phyloP scores from a whole-genome alignment of 2,113 vertebrate genomes.

The Poeciliopsis retropinna region DNA sequence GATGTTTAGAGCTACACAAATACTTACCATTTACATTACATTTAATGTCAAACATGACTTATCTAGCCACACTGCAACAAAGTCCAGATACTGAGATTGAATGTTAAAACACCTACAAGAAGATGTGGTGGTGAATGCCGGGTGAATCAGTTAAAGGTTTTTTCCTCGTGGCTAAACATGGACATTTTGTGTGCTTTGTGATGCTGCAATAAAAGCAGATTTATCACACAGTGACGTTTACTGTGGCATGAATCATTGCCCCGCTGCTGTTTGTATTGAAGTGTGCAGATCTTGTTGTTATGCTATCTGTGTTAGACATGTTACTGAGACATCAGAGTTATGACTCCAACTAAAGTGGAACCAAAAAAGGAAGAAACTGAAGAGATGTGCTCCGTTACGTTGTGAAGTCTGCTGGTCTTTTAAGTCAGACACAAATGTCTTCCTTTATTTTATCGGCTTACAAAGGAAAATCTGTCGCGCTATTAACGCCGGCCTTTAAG shows the following conservation, averaged over 20 bases:
- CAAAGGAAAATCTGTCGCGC: background rate
- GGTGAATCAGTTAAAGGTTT: background rate
- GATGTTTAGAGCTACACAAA: too few species aligned
- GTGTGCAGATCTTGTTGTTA: slow-evolving; percentile 10
- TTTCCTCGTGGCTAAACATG: background rate
- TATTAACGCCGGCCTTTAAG: slow-evolving; percentile 15
- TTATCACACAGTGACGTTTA: background rate
- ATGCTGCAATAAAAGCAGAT: slow-evolving; percentile 25
- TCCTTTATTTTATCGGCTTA: slow-evolving; percentile 12
- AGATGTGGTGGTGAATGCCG: background rate
- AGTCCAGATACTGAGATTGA: too few species aligned
- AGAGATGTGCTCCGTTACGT: slow-evolving; percentile 1
- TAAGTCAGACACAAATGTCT: background rate
- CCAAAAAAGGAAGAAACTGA: background rate
- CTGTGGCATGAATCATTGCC: slow-evolving; percentile 19
- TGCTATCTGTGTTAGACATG: slow-evolving; percentile 20
- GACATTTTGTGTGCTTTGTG: background rate
- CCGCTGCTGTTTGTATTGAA: slow-evolving; percentile 23
- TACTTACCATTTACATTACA: too few species aligned
- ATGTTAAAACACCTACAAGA: too few species aligned
- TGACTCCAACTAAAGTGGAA: slow-evolving; percentile 2
- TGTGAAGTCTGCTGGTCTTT: background rate
- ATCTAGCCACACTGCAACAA: too few species aligned
- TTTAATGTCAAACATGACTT: too few species aligned
- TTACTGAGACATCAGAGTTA: slow-evolving; percentile 5